Evolutionary conservation across 2,888 invertebrate species (phyloP).

Genomic region (Tiphia femorata): DNA sequence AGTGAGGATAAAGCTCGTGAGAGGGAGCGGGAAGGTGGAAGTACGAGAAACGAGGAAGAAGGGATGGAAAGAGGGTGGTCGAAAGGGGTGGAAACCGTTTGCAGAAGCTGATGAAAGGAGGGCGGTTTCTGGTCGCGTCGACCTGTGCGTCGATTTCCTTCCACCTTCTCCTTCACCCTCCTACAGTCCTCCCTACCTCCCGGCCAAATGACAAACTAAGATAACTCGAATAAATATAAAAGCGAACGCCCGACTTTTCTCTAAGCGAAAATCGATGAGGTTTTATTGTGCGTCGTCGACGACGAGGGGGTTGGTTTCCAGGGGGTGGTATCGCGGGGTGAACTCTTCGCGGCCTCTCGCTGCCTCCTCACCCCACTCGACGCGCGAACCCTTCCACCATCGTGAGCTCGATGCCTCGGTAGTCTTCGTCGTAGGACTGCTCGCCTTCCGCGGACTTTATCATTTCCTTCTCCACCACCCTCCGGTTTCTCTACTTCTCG

Average conservation of each 20-base stretch:
- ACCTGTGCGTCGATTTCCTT: background rate
- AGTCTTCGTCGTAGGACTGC: no score
- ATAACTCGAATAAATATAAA: constrained; percentile 59
- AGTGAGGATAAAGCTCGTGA: no score
- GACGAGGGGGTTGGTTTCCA: no score
- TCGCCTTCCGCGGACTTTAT: constrained; percentile 15
- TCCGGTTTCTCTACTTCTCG: constrained; percentile 2
- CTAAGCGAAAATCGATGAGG: constrained; percentile 57
- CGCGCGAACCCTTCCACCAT: background rate
- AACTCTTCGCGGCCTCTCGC: background rate
- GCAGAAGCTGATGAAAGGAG: no score
- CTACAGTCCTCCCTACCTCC: background rate
- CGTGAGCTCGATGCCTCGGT: background rate
- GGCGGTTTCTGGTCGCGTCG: no score
- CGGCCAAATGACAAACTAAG: constrained; percentile 46
- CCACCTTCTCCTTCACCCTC: background rate
- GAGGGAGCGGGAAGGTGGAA: no score
- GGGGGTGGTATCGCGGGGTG: no score
- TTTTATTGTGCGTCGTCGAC: constrained; percentile 45
- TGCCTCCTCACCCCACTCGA: background rate
- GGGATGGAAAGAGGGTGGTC: background rate
- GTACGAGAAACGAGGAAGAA: background rate
- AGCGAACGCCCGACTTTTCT: constrained; percentile 49
- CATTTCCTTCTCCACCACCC: constrained; percentile 11
- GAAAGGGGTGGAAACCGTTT: background rate